These are phyloP conservation scores for Noturus placidus DNA, from an alignment of 2,113 vertebrate genomes.

Conservation along the genomic window DNA sequence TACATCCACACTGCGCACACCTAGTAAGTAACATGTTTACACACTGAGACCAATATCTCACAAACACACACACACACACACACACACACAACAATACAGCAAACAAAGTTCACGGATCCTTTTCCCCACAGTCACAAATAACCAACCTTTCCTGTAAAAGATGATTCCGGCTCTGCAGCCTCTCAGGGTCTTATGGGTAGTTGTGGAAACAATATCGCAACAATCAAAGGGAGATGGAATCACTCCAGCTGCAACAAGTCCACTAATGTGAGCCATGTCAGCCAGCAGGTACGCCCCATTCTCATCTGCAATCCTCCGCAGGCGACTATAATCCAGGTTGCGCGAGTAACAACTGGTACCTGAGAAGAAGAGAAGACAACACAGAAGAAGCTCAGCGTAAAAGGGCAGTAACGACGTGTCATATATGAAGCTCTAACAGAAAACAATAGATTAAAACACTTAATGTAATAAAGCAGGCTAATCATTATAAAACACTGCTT, in stretches of 20 bases:
- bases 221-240: constrained; percentile 90
- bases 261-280: constrained; percentile 97
- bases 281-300: constrained; percentile 87
- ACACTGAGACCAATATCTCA: not conserved
- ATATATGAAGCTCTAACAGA: not conserved
- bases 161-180: constrained; percentile 92
- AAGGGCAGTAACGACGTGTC: not conserved
- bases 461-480: not conserved
- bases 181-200: constrained; percentile 93
- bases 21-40: constrained; percentile 61
- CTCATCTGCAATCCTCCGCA: constrained; percentile 83
- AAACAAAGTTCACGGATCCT: not conserved
- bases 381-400: not conserved
- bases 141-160: constrained; percentile 90
- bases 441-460: not conserved
- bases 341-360: constrained; percentile 94
- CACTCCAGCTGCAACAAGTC: constrained; percentile 85
- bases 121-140: not conserved
- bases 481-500: not conserved
- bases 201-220: constrained; percentile 90
- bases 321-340: constrained; percentile 86
- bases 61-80: too few species aligned
- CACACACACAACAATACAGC: not conserved
- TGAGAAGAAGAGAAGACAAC: constrained; percentile 54
- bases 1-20: constrained; percentile 82